Conservation (phyloP, 2,888 invertebrate species). For the Agrenia bidenticulata region DNA sequence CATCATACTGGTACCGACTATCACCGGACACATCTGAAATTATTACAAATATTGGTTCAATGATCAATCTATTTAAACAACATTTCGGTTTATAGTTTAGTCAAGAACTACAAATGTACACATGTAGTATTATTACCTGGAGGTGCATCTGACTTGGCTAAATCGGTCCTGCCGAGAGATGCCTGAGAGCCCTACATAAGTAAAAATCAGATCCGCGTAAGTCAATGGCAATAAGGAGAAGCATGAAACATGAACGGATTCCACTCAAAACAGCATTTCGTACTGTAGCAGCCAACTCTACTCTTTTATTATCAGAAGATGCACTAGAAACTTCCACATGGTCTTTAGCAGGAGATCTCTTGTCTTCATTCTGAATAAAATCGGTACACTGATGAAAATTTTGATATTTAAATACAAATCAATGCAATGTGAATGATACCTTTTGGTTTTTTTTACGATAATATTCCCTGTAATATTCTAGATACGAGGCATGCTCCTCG, state of each 20-base stretch:
- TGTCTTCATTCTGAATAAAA: background rate
- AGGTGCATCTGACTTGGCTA: constrained; percentile 11
- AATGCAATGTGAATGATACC: background rate
- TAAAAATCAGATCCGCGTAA: constrained; percentile 52
- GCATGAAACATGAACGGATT: constrained; percentile 51
- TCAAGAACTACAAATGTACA: background rate
- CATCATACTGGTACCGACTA: constrained; percentile 88
- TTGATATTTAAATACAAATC: background rate
- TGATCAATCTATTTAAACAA: background rate
- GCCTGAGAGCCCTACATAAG: constrained; percentile 48
- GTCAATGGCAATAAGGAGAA: constrained; percentile 43
- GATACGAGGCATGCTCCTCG: constrained; percentile 69
- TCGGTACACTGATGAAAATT: background rate
- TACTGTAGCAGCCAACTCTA: constrained; percentile 50
- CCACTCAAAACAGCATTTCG: constrained; percentile 52
- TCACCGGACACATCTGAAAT: constrained; percentile 73
- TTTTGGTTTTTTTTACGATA: constrained; percentile 56
- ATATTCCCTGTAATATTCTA: constrained; percentile 73
- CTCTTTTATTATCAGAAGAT: constrained; percentile 12
- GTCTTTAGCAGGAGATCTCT: background rate
- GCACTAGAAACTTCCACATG: constrained; percentile 2
- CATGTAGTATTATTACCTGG: constrained; percentile 16
- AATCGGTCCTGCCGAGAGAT: constrained; percentile 34
- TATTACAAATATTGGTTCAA: constrained; percentile 9
- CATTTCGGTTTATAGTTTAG: background rate